phyloP scores from a whole-genome alignment of 2,888 invertebrate species.

The Bellardia pandia region DNA sequence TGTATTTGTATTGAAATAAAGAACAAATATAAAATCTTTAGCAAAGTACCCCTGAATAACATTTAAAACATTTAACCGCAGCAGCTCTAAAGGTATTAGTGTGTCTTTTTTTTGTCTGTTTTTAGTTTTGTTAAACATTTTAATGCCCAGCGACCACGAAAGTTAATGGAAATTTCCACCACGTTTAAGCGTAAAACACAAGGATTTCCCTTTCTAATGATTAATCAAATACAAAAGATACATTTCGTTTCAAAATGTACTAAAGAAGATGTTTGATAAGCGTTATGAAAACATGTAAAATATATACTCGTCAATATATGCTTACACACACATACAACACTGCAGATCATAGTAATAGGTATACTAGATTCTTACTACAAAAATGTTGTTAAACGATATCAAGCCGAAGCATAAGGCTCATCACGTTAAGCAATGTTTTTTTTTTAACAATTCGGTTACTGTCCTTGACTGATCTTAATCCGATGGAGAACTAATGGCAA shows the following conservation, averaged over 20 bases:
- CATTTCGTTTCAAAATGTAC: background rate
- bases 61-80: conserved; percentile 38
- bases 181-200: background rate
- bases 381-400: too few relatives aligned
- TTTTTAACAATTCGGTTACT: too few relatives aligned
- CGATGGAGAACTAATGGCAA: too few relatives aligned
- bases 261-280: background rate
- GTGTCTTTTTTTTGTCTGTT: background rate
- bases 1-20: background rate
- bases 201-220: background rate
- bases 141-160: conserved; percentile 22
- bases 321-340: too few relatives aligned
- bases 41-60: background rate
- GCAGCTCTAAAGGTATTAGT: conserved; percentile 23
- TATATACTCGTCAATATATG: too few relatives aligned
- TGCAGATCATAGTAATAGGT: too few relatives aligned
- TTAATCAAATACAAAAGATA: background rate
- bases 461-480: too few relatives aligned
- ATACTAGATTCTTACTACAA: too few relatives aligned
- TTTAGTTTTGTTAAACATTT: background rate
- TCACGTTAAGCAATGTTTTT: too few relatives aligned
- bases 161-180: conserved; percentile 19
- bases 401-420: too few relatives aligned
- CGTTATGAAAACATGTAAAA: too few relatives aligned
- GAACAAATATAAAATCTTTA: background rate